Percentiles rank a stretch among this genome's conserved stretches.
Evolutionary conservation across 2,888 invertebrate species (phyloP).

Genomic region (Boloria euphrosyne): DNA sequence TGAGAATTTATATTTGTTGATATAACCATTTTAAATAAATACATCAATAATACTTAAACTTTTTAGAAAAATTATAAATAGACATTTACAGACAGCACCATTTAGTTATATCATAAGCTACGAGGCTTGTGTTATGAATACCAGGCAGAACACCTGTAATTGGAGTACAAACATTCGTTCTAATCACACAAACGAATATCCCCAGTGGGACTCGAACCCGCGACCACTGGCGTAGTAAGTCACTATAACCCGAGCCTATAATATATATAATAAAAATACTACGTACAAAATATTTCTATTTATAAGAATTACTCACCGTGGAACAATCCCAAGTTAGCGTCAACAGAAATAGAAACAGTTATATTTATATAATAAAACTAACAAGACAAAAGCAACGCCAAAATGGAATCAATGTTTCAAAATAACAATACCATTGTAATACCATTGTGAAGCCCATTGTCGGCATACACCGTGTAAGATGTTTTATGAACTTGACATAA

Average conservation of each 20-base stretch:
- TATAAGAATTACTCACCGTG: constrained; percentile 60
- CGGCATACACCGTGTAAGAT: constrained; percentile 38
- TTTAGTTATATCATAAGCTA: no score
- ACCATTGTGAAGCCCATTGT: constrained; percentile 53
- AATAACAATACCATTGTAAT: constrained; percentile 55
- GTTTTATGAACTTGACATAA: constrained; percentile 62
- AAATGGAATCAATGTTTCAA: constrained; percentile 54
- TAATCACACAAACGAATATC: no score
- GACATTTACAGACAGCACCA: no score
- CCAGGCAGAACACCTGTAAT: no score
- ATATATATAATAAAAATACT: not conserved
- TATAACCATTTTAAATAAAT: no score
- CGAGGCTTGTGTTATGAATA: no score
- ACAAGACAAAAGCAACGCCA: constrained; percentile 51
- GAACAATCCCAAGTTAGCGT: constrained; percentile 58
- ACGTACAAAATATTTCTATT: constrained; percentile 4
- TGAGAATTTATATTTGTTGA: no score
- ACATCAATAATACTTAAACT: no score
- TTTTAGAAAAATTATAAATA: not conserved
- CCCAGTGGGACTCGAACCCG: no score
- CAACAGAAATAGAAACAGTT: constrained; percentile 56
- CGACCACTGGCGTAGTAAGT: no score
- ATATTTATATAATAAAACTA: constrained; percentile 45
- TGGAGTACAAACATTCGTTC: no score
- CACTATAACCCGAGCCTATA: no score